Evolutionary conservation across 1,140 invertebrate species (phyloP), one percentile per base, ranked within the genome.

Genomic region (Megalopta genalis): DNA sequence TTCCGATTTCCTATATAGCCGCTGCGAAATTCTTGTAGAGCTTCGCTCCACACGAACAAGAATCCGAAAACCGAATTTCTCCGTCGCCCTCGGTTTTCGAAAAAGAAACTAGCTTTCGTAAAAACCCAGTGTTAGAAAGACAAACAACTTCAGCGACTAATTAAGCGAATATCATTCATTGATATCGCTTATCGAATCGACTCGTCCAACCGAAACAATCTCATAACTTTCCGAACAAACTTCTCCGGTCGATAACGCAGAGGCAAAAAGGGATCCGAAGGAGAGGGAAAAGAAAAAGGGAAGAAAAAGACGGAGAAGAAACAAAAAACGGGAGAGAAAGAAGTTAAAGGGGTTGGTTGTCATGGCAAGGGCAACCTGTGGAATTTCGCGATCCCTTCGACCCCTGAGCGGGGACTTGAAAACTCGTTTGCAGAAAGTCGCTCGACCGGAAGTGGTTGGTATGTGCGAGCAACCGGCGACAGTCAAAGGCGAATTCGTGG

Each of bases 371-470:
- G 75, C 81, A 83, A 88, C 87, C 87, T 88, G 87, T 88, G 83
- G 87, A 88, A 88, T 88, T 88, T 73, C 81, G 70, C 70, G 72
- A 78, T 82, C 62, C 62, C 60, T 77, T 80, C 84, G 80, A 69
- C 57, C 52, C 79, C 64, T 42, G 37, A 21, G 54, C 65, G 69
- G 54, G 59, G 63, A 85, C 77, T 85, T 66, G 83, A 83, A 87
- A 88, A 86, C 81, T 82, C 81, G 80, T 87, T 88, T 83, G 77
- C 80, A 77, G 77, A 71, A 75, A 74, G 39, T 71, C 79, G 84
- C 52, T 59, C 75, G 80, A 21, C 23, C 80, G 80, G 75, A 86
- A 82, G 83, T 76, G 74, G 25, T 77, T 60, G 67, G 69, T 81
- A 81, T 71, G 75, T 80, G 79, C 76, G 80, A 70, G 77, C 62